phyloP scores from a whole-genome alignment of 30 jellyfish, hydroid and myxozoan species.

The Hydra vulgaris region DNA sequence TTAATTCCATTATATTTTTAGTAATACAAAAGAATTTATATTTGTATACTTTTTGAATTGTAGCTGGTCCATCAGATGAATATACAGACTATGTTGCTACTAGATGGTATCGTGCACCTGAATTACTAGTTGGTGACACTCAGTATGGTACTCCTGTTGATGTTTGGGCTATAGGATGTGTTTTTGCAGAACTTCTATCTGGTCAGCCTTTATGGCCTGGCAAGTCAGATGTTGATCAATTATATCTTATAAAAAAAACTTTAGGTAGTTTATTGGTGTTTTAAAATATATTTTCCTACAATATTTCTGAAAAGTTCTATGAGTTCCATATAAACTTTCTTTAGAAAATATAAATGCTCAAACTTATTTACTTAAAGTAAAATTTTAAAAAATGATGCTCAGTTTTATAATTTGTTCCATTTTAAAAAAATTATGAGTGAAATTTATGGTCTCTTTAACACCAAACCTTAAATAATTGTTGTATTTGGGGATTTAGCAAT shows the following conservation, averaged over 20 bases:
- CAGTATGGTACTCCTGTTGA: conserved; percentile 98
- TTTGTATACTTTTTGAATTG: neutral
- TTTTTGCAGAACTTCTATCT: conserved; percentile 67
- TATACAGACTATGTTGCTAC: conserved; percentile 99
- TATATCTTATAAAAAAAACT: conserved; percentile 66
- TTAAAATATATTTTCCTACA: neutral
- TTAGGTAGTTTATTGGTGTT: conserved; percentile 41
- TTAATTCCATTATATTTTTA: too few relatives aligned
- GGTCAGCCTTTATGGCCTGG: conserved; percentile 99
- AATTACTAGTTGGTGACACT: conserved; percentile 83
- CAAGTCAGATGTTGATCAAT: conserved; percentile 86
- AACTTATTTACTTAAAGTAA: too few relatives aligned
- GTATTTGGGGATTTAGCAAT: too few relatives aligned
- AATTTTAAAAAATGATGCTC: too few relatives aligned
- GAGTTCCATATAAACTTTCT: neutral
- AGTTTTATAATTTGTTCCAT: too few relatives aligned
- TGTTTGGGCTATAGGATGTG: conserved; percentile 97
- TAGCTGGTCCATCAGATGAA: conserved; percentile 74
- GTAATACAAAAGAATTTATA: too few relatives aligned
- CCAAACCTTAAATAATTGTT: too few relatives aligned
- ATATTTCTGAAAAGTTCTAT: neutral
- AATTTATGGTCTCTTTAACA: too few relatives aligned
- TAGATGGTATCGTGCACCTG: conserved; percentile 99
- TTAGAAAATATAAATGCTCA: neutral
- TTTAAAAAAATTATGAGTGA: too few relatives aligned